These are phyloP conservation scores for Ceratina calcarata DNA, from an alignment of 1,140 invertebrate genomes.

Conservation along the genomic window DNA sequence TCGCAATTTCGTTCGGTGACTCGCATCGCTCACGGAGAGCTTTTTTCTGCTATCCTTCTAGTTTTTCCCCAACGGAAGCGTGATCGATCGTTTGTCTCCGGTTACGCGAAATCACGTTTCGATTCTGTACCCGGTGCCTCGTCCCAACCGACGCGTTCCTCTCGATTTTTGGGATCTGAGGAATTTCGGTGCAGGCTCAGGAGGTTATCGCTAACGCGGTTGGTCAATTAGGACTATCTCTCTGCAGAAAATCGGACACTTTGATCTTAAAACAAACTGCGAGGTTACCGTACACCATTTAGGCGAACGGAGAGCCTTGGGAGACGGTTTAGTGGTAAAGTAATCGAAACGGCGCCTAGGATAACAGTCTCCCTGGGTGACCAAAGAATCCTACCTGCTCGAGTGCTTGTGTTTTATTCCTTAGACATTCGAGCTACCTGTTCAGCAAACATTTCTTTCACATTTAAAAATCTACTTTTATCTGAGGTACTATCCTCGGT, in stretches of 20 bases:
- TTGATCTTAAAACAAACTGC: constrained; percentile 2
- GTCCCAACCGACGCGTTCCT: neutral
- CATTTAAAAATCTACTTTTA: too few relatives aligned
- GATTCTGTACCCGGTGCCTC: neutral
- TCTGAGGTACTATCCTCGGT: neutral
- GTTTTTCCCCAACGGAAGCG: neutral
- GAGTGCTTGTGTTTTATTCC: constrained; percentile 20
- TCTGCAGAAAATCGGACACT: constrained; percentile 29
- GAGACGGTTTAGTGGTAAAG: neutral
- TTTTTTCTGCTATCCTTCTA: neutral
- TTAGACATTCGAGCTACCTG: constrained; percentile 7
- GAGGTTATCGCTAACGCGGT: constrained; percentile 25
- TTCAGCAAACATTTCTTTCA: constrained; percentile 14
- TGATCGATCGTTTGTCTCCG: constrained; percentile 33
- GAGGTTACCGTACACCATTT: neutral
- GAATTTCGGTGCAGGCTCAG: neutral
- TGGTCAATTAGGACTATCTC: constrained; percentile 29
- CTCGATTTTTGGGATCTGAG: neutral
- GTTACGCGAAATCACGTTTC: constrained; percentile 17
- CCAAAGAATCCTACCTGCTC: neutral
- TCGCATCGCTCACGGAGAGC: constrained; percentile 5
- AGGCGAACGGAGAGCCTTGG: neutral
- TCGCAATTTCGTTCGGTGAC: constrained; percentile 27
- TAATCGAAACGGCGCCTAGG: constrained; percentile 24
- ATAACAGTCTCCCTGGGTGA: neutral